Base-by-base conservation (phyloP, 2,888 invertebrate genomes). In the Torymus tubicola region DNA sequence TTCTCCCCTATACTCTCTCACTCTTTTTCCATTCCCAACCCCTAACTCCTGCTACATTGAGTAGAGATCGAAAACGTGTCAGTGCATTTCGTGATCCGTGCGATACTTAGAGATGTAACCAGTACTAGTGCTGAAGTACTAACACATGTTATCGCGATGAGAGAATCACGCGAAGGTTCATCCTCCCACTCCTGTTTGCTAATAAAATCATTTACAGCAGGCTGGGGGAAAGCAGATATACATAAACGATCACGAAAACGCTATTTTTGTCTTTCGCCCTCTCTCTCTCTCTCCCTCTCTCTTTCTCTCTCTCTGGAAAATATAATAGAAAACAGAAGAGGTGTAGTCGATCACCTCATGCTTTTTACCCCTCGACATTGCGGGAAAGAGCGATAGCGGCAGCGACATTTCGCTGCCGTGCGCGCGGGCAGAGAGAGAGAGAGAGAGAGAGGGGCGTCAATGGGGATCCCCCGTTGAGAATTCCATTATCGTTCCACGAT, bases 401-500 rank as follows among this genome's bases (percentile, higher is more conserved):
- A 50, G 63, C 84, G 87, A 87, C 89, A 87, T 84, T 86, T 87
- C 84, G 86, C 86, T 84, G 85, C 85, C 84, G 85, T 84, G 85
- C 69, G 73, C 69, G 73, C 70, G 70, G 52, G 67, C 57, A 3
- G 31, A 31, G 31, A 5, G 31, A 31, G 31, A 31, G 31, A 31
- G 31, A 31, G 5, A 5, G 31, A 31, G 31, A 31, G 31, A 31
- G 60, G 67, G 60, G 76, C 70, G 87, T 88, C 89, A 88, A 88
- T 88, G 87, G 86, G 85, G 87, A 86, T 87, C 89, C 87, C 89
- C 90, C 89, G 88, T 85, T 83, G 89, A 86, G 89, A 90, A 88
- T 90, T 89, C 90, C 90, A 90, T 90, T 89, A 90, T 88, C 87
- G 85, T 84, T 77, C 83, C 84, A 84, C 87, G 86, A 88, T 89